A percentile compares a stretch with the other conserved stretches of the same genome.
These are phyloP conservation scores for Meriones unguiculatus DNA, from an alignment of 2,113 vertebrate species.

Conservation along the genomic window DNA sequence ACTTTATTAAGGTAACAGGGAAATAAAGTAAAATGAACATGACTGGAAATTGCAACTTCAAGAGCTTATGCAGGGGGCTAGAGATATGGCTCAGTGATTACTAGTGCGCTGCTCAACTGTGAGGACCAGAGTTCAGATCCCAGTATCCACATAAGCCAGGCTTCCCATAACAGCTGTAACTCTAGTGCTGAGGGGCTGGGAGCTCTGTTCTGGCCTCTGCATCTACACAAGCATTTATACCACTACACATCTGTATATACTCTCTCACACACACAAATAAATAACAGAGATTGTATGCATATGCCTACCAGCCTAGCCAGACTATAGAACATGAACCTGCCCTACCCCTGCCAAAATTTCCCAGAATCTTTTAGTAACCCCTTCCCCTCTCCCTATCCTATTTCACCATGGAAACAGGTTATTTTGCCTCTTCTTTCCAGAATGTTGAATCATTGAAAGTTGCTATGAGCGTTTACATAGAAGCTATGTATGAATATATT, in stretches of 20 bases:
- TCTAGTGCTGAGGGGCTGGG: background rate
- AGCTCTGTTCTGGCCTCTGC: background rate
- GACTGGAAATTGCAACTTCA: background rate
- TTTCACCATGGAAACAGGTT: background rate
- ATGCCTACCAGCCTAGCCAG: background rate
- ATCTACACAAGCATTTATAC: background rate
- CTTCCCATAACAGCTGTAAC: background rate
- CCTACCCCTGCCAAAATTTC: background rate
- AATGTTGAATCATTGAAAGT: background rate
- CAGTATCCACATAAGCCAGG: background rate
- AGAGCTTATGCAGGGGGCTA: background rate
- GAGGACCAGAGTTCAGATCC: background rate
- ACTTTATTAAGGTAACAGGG: background rate
- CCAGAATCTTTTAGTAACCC: background rate
- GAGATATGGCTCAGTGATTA: background rate
- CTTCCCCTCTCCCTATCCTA: background rate
- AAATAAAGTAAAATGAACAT: background rate
- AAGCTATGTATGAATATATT: background rate
- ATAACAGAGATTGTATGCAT: background rate
- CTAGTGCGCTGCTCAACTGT: background rate
- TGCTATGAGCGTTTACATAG: background rate
- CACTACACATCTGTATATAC: background rate
- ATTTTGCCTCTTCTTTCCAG: conserved; percentile 13
- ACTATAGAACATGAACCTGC: background rate
- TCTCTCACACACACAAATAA: background rate